phyloP scores from a whole-genome alignment of 92 coral and sea anemone species.

The Siderastrea siderea region DNA sequence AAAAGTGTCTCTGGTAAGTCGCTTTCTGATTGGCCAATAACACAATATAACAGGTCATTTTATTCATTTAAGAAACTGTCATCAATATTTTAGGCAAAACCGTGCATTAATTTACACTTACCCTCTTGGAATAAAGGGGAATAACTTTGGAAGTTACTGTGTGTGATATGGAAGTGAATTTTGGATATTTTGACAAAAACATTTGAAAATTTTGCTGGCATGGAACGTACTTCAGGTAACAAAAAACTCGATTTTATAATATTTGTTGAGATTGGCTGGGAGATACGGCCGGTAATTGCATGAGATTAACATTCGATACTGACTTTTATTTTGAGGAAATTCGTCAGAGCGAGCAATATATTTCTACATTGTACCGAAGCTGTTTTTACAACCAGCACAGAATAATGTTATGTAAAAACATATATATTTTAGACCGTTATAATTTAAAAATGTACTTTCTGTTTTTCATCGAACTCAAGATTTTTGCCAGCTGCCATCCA shows the following conservation, averaged over 20 bases:
- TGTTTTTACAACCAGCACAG: no score
- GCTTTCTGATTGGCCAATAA: constrained; percentile 25
- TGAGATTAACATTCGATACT: constrained; percentile 7
- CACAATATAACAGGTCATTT: constrained; percentile 31
- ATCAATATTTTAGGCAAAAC: constrained; percentile 41
- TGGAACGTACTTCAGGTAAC: constrained; percentile 17
- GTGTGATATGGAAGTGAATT: neutral
- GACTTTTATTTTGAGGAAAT: constrained; percentile 2
- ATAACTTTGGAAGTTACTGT: neutral
- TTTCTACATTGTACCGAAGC: neutral
- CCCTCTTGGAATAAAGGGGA: neutral
- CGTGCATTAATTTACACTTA: neutral
- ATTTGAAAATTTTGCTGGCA: neutral
- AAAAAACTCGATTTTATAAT: neutral
- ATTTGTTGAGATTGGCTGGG: neutral
- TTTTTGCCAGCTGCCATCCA: constrained; percentile 1
- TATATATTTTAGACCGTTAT: neutral
- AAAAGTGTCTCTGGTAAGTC: neutral
- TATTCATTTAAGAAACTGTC: constrained; percentile 19
- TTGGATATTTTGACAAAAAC: neutral
- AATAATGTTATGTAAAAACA: neutral
- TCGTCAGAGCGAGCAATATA: neutral
- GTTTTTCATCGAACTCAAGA: neutral
- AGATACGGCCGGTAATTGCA: constrained; percentile 4
- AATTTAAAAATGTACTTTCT: neutral